A percentile compares a stretch with the other conserved stretches of the same genome.
phyloP scores from a whole-genome alignment of 35 echinoderm and acorn worm species.

The Apostichopus japonicus region DNA sequence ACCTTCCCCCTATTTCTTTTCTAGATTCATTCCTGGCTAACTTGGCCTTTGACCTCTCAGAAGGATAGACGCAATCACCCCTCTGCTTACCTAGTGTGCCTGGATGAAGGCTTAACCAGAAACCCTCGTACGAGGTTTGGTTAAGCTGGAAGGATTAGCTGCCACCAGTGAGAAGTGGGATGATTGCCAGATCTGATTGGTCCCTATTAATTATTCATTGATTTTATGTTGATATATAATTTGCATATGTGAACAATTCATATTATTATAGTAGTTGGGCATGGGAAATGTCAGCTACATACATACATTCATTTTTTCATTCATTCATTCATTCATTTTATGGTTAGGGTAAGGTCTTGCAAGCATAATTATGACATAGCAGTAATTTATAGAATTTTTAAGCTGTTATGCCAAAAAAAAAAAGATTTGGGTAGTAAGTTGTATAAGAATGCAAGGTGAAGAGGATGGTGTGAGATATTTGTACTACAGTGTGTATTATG shows the following conservation, averaged over 20 bases:
- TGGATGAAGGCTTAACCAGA: conserved; percentile 50
- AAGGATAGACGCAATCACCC: background rate
- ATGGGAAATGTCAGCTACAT: too few species aligned
- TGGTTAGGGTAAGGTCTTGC: too few species aligned
- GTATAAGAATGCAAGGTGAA: too few species aligned
- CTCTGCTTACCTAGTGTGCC: conserved; percentile 31
- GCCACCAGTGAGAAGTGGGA: conserved; percentile 37
- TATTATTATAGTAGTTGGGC: too few species aligned
- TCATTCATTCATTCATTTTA: too few species aligned
- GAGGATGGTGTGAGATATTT: too few species aligned
- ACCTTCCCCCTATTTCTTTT: conserved; percentile 7
- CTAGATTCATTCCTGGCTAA: conserved; percentile 11
- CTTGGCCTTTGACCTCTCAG: conserved; percentile 24
- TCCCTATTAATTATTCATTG: background rate
- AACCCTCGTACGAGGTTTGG: conserved; percentile 24
- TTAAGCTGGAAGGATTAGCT: conserved; percentile 29
- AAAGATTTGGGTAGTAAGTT: too few species aligned
- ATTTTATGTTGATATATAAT: conserved; percentile 13
- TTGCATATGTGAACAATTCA: background rate
- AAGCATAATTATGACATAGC: too few species aligned
- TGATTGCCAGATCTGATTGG: conserved; percentile 39
- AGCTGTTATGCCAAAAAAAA: too few species aligned
- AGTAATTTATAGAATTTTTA: too few species aligned
- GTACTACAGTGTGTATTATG: too few species aligned
- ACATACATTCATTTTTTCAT: too few species aligned